Evolutionary conservation across 2,888 invertebrate species (phyloP).

Genomic region (Lathronympha strigana): DNA sequence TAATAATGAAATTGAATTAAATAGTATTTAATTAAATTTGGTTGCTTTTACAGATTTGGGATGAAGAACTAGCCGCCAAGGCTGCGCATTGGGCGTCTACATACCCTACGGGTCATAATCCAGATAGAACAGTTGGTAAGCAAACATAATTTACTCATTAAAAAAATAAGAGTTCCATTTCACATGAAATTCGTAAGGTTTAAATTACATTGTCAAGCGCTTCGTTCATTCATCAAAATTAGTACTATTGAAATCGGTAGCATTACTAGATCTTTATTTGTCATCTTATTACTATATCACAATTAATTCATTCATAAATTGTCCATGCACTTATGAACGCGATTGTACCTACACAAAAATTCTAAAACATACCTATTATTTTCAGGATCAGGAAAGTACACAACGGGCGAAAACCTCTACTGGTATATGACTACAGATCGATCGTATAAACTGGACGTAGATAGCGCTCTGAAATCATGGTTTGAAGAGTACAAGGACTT

Average conservation of each 20-base stretch:
- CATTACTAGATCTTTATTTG: too few relatives aligned
- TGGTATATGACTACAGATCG: slow-evolving; percentile 54
- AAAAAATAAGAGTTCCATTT: too few relatives aligned
- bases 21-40: neutral
- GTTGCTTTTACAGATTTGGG: slow-evolving; percentile 62
- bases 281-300: too few relatives aligned
- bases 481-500: slow-evolving; percentile 66
- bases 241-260: too few relatives aligned
- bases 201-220: too few relatives aligned
- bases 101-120: slow-evolving; percentile 60
- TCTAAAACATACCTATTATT: slow-evolving; percentile 8
- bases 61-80: slow-evolving; percentile 64
- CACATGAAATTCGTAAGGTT: too few relatives aligned
- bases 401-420: slow-evolving; percentile 70
- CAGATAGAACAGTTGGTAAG: slow-evolving; percentile 61
- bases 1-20: too few relatives aligned
- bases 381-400: slow-evolving; percentile 65
- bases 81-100: slow-evolving; percentile 63
- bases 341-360: too few relatives aligned
- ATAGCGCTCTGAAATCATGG: slow-evolving; percentile 58
- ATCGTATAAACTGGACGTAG: slow-evolving; percentile 52
- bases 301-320: too few relatives aligned
- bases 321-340: too few relatives aligned
- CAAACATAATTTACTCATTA: too few relatives aligned
- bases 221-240: too few relatives aligned